phyloP scores from a whole-genome alignment of 2,888 invertebrate species.

The Druceiella hillmani region DNA sequence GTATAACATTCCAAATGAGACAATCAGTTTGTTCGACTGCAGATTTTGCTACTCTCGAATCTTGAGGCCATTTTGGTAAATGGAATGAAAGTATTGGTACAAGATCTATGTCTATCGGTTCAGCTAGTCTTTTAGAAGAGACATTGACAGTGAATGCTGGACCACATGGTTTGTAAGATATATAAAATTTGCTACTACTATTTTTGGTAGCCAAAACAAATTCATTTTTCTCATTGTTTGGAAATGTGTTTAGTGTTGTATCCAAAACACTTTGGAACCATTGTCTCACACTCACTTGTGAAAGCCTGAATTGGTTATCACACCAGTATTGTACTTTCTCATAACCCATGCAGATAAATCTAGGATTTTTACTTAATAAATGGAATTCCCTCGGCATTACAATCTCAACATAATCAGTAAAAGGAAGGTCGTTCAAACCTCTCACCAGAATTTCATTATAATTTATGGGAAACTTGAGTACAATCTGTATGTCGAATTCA shows the following conservation, averaged over 20 bases:
- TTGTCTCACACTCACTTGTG: conserved; percentile 29
- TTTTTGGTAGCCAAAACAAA: conserved; percentile 28
- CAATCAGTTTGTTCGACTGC: conserved; percentile 26
- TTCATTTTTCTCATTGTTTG: conserved; percentile 28
- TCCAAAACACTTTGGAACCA: conserved; percentile 38
- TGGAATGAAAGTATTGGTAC: conserved; percentile 35
- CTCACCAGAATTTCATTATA: conserved; percentile 31
- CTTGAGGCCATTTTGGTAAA: conserved; percentile 29
- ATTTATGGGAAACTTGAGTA: conserved; percentile 32
- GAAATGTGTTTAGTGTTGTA: conserved; percentile 29
- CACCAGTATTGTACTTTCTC: conserved; percentile 33
- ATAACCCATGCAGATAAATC: conserved; percentile 31
- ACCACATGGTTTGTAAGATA: conserved; percentile 32
- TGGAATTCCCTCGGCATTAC: conserved; percentile 36
- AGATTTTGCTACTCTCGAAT: conserved; percentile 29
- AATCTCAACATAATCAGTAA: conserved; percentile 31
- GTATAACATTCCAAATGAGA: conserved; percentile 33
- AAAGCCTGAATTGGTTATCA: conserved; percentile 29
- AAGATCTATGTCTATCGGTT: conserved; percentile 34
- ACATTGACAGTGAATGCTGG: conserved; percentile 35
- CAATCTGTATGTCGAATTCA: conserved; percentile 36
- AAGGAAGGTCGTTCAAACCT: conserved; percentile 23
- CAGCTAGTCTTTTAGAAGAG: conserved; percentile 26
- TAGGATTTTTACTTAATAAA: conserved; percentile 30
- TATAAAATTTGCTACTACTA: conserved; percentile 27